Evolutionary conservation across 2,113 vertebrate genomes (phyloP), one percentile per base, ranked within the genome.

Genomic region (Lanius ludovicianus): DNA sequence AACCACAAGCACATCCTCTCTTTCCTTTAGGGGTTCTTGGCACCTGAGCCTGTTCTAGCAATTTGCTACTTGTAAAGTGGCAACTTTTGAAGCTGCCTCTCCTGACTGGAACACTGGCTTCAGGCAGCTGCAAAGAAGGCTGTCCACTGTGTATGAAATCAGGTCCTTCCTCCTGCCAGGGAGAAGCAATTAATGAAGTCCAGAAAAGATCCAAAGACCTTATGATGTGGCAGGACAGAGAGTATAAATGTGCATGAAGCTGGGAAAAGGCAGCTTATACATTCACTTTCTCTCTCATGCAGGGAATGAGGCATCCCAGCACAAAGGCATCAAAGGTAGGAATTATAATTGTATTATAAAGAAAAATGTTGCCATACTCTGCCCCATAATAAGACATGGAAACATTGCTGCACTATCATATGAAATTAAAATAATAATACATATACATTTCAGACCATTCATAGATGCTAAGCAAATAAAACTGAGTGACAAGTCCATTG

Each of bases 241-340:
- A 31, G 16, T 12, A 15, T 42, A 33, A 69, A 88, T 53, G n/a
- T 49, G 3, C 13, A 30, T 20, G 57, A 88, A 84, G 13, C 7
- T 68, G 23, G 11, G 28, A 78, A 6, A 10, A 68, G 12, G 12
- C 10, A 16, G 25, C 10, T 81, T 67, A 22, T 28, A 28, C 2
- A 13, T 5, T 6, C 3, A 8, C 5, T 2, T 4, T 21, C 6
- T 73, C 6, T 69, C 15, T 31, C 9, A 7, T 42, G 12, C 1
- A 4, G 7, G 33, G 70, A 88, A 73, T 35, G 23, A 83, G 19
- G 11, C 15, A 71, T 8, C 5, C 6, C 20, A 55, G 14, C 18
- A 75, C 13, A 73, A 80, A 84, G 18, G 0, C 10, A 28, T 52
- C 11, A 1, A 8, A 60, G 3, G 19, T 21, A 65, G 12, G 46